Evolutionary conservation across 2,888 invertebrate species (phyloP).

Genomic region (Netelia fuscicornis): DNA sequence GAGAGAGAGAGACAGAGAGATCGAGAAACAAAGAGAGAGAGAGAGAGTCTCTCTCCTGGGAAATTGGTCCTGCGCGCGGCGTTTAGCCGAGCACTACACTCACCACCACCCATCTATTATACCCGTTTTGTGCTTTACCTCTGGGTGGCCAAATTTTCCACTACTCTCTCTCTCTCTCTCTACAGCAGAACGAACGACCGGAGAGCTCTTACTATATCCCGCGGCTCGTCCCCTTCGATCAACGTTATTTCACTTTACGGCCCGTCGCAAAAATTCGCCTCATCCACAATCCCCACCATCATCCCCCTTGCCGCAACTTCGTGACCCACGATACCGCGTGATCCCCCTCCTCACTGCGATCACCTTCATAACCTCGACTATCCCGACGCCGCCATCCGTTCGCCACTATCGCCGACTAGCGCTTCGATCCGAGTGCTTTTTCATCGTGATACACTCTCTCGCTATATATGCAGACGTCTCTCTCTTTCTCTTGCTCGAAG

Average conservation of each 20-base stretch:
- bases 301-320: not conserved
- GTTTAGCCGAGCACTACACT: conserved; percentile 77
- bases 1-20: not conserved
- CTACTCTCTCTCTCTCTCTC: conserved; percentile 31
- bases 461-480: not conserved
- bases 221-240: conserved; percentile 51
- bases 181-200: conserved; percentile 27
- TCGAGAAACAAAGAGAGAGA: not conserved
- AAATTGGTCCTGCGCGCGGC: conserved; percentile 79
- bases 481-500: not conserved
- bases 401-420: conserved; percentile 11
- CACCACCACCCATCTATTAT: conserved; percentile 83
- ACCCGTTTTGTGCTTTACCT: conserved; percentile 81
- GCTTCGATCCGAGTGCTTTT: conserved; percentile 36
- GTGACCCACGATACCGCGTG: not conserved
- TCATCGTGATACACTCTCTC: conserved; percentile 7
- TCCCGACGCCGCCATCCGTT: conserved; percentile 5
- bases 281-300: conserved; percentile 12
- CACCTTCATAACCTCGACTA: not conserved
- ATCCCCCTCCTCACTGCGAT: not conserved
- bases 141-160: conserved; percentile 82
- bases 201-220: conserved; percentile 37
- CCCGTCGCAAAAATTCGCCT: conserved; percentile 46
- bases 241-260: conserved; percentile 51
- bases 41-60: conserved; percentile 76